These are phyloP conservation scores for Lutjanus erythropterus DNA, from an alignment of 2,113 vertebrate genomes.

Conservation along the genomic window DNA sequence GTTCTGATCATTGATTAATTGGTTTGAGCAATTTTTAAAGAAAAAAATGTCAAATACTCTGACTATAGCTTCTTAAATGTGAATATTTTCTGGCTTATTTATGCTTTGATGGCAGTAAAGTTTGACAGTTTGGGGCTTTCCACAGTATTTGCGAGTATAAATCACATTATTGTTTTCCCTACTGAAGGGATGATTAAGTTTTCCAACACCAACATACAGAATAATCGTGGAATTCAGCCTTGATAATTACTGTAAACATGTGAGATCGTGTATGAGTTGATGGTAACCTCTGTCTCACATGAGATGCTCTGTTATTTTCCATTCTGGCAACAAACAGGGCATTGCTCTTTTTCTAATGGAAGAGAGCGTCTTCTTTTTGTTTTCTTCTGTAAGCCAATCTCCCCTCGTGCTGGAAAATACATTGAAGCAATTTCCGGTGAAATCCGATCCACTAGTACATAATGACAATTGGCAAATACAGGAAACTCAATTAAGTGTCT, in stretches of 20 bases:
- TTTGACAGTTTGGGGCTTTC: neutral
- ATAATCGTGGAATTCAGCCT: neutral
- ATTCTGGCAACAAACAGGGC: neutral
- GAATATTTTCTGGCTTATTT: neutral
- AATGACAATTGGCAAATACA: slow-evolving; percentile 53
- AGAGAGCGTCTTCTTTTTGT: neutral
- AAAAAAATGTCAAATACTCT: too few species aligned
- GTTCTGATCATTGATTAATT: too few species aligned
- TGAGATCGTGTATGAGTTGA: neutral
- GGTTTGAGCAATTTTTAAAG: too few species aligned
- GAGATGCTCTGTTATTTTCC: neutral
- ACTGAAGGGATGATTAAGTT: neutral
- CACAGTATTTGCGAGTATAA: neutral
- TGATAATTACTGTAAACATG: neutral
- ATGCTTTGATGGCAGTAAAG: neutral
- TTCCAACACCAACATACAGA: neutral
- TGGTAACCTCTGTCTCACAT: neutral
- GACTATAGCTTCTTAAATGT: too few species aligned
- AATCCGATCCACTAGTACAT: slow-evolving; percentile 44
- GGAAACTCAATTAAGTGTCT: slow-evolving; percentile 46
- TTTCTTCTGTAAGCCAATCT: slow-evolving; percentile 18
- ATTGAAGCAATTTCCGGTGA: slow-evolving; percentile 37
- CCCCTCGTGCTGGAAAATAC: slow-evolving; percentile 7
- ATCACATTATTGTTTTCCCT: neutral
- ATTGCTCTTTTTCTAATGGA: neutral